Conservation (phyloP, 2,797 vertebrate genomes). For the Lindbergichthys nudifrons region DNA sequence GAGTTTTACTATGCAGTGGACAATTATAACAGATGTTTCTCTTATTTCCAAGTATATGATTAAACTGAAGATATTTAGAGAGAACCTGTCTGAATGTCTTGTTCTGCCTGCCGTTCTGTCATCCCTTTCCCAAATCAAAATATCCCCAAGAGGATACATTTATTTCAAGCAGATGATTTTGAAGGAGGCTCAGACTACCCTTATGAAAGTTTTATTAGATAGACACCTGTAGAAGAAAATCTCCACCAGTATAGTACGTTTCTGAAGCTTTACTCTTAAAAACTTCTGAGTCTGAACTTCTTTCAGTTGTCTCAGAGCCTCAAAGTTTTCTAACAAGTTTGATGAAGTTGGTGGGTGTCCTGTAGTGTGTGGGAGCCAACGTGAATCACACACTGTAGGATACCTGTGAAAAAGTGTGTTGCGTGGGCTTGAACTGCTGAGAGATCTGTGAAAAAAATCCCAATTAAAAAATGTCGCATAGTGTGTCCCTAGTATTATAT, state of each 20-base stretch:
- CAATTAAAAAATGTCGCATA: conserved; percentile 32
- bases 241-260: conserved; percentile 16
- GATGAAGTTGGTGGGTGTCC: conserved; percentile 40
- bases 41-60: not conserved
- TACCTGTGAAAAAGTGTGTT: conserved; percentile 55
- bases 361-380: conserved; percentile 53
- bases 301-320: conserved; percentile 16
- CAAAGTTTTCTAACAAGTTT: conserved; percentile 33
- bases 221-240: not conserved
- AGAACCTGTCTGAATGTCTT: not conserved
- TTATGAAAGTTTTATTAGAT: not conserved
- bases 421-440: conserved; percentile 45
- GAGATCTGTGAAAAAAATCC: conserved; percentile 48
- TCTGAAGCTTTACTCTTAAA: conserved; percentile 9
- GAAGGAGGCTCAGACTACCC: not conserved
- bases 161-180: conserved; percentile 5
- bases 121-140: conserved; percentile 22
- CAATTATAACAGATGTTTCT: conserved; percentile 1
- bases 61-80: conserved; percentile 12
- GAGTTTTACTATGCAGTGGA: not conserved
- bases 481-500: conserved; percentile 8
- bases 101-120: not conserved
- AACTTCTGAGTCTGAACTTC: not conserved
- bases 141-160: not conserved
- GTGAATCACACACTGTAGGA: conserved; percentile 61